Evolutionary conservation across 2,888 invertebrate species (phyloP).

Genomic region (Tanypteryx hageni): DNA sequence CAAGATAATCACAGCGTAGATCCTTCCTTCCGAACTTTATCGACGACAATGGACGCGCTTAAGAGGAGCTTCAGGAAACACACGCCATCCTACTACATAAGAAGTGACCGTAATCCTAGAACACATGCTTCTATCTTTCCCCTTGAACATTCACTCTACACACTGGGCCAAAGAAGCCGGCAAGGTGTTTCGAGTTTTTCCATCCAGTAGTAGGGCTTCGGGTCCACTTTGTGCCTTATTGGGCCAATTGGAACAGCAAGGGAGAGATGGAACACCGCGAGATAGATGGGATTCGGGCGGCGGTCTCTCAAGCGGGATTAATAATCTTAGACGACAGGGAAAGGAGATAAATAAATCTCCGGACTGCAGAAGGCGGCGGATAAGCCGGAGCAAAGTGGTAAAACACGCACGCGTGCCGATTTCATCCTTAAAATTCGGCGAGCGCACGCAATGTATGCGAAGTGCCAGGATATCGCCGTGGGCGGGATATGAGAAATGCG

Average conservation of each 20-base stretch:
- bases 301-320: not conserved
- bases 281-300: not conserved
- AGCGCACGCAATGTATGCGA: no score
- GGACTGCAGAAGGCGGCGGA: no score
- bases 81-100: not conserved
- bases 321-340: not conserved
- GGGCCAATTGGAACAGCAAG: not conserved
- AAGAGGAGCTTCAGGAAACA: not conserved
- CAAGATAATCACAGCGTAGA: no score
- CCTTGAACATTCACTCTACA: not conserved
- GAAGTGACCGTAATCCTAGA: not conserved
- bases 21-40: not conserved
- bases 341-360: no score
- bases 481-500: no score
- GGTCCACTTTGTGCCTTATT: not conserved
- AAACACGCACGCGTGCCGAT: no score
- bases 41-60: not conserved
- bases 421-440: no score
- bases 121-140: not conserved
- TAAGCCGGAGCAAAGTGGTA: no score
- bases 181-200: slow-evolving; percentile 37
- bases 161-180: slow-evolving; percentile 20
- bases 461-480: no score
- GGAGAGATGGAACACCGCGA: not conserved
- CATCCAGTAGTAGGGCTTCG: not conserved